Evolutionary conservation across 2,113 vertebrate species (phyloP).

Genomic region (Chamaetylas fuelleborni): DNA sequence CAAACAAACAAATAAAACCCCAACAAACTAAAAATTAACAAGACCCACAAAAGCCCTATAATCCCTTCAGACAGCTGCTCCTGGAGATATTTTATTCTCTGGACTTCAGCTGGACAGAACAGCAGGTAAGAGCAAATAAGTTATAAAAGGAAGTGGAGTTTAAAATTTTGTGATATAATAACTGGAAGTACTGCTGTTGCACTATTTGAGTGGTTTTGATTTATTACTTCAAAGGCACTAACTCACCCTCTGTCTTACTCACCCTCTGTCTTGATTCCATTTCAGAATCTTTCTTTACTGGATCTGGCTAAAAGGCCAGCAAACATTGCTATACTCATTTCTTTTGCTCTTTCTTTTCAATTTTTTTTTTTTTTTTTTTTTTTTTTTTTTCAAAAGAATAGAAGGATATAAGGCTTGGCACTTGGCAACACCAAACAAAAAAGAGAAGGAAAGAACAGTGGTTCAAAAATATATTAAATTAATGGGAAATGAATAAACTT

Average conservation of each 20-base stretch:
- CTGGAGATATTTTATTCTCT: background rate
- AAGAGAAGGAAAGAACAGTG: background rate
- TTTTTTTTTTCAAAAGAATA: background rate
- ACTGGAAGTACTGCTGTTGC: background rate
- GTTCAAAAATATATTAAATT: background rate
- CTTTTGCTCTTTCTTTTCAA: background rate
- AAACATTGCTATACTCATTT: background rate
- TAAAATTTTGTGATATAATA: background rate
- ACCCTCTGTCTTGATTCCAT: background rate
- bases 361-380: background rate
- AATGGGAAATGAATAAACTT: background rate
- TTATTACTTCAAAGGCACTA: background rate
- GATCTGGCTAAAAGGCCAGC: background rate
- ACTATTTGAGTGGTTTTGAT: background rate
- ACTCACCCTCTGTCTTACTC: background rate
- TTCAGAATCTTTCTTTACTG: background rate
- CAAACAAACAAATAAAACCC: background rate
- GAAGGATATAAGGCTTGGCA: background rate
- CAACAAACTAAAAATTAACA: background rate
- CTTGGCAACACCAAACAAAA: background rate
- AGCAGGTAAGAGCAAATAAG: background rate
- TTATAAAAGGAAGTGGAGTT: background rate
- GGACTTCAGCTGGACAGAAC: background rate
- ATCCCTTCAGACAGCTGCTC: background rate
- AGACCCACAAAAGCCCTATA: accelerated